phyloP scores from a whole-genome alignment of 2,888 invertebrate species.

The Latrodectus elegans region DNA sequence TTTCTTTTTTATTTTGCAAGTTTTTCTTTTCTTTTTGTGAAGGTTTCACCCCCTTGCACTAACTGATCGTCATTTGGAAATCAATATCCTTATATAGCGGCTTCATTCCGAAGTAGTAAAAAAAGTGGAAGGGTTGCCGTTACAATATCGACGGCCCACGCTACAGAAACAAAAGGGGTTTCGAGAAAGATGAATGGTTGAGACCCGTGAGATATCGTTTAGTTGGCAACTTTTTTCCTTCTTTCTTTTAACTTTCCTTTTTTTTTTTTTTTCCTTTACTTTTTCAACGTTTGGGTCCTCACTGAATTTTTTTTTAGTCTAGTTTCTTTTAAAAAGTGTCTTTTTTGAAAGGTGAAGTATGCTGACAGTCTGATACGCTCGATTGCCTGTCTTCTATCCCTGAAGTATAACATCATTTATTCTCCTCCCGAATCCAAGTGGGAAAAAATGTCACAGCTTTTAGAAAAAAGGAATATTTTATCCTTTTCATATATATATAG shows the following conservation, averaged over 20 bases:
- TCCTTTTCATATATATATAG: too few relatives aligned
- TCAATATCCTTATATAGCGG: constrained; percentile 21
- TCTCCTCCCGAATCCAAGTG: background rate
- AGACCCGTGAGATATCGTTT: background rate
- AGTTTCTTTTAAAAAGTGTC: constrained; percentile 1
- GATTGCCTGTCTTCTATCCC: background rate
- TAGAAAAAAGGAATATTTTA: too few relatives aligned
- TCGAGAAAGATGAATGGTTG: constrained; percentile 10
- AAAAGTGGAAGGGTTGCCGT: background rate
- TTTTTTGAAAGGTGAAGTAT: constrained; percentile 11
- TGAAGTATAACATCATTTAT: constrained; percentile 2
- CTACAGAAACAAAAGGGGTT: constrained; percentile 24
- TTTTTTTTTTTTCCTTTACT: background rate
- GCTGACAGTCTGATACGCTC: constrained; percentile 1
- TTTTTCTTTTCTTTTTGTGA: constrained; percentile 7
- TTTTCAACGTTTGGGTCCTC: background rate
- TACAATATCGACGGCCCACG: constrained; percentile 1
- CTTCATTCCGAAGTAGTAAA: background rate
- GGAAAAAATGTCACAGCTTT: too few relatives aligned
- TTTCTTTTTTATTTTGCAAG: background rate
- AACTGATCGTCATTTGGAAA: constrained; percentile 23
- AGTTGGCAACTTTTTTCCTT: constrained; percentile 9
- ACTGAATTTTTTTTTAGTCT: background rate
- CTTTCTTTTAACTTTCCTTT: background rate
- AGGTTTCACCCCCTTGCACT: constrained; percentile 7